Base-by-base conservation (phyloP, 2,888 invertebrate species). In the Tetramorium bicarinatum region DNA sequence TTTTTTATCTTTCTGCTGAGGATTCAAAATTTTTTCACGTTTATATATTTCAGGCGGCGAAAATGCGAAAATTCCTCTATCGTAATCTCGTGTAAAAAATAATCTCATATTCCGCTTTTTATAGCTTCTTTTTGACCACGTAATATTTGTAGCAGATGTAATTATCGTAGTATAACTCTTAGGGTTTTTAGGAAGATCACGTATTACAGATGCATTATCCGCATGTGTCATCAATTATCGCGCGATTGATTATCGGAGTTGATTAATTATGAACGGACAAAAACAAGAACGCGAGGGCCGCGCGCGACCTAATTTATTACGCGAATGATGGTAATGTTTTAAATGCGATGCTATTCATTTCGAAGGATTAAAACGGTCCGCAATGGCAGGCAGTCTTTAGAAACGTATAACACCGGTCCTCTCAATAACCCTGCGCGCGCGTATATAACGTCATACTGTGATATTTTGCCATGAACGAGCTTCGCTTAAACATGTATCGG, bases 401-500 rank as follows among this genome's bases (percentile, higher is more conserved):
- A 72, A 79, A 79, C 34, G 18, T 21, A 13, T 34, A 79, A 72
- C 69, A 29, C 18, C 8, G 21, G 7, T n/a, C 15, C 56, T 18
- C 25, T 71, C 44, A 59, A 79, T 79, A 79, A 44, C 56, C 25
- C n/a, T 18, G 15, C 34, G 4, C 54, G 56, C 44, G 29, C 25
- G n/a, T 56, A 18, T 56, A 79, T 21, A 77, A 77, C 34, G 13
- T 71, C 38, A 34, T 34, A 69, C 59, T 47, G 47, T 67, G 74
- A 79, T 38, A 79, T 71, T 79, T 79, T 34, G n/a, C 44, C 44
- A 47, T 59, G 44, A 79, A 72, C 74, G 18, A 72, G 34, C 44
- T 54, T 11, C 29, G 59, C 29, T 79, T 72, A 72, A 72, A 71
- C 56, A 79, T 56, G 77, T 72, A 79, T 71, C 56, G 56, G 71